Evolutionary conservation across 2,888 invertebrate genomes (phyloP), one percentile per base, ranked within the genome.

Genomic region (Allophyes oxyacanthae): DNA sequence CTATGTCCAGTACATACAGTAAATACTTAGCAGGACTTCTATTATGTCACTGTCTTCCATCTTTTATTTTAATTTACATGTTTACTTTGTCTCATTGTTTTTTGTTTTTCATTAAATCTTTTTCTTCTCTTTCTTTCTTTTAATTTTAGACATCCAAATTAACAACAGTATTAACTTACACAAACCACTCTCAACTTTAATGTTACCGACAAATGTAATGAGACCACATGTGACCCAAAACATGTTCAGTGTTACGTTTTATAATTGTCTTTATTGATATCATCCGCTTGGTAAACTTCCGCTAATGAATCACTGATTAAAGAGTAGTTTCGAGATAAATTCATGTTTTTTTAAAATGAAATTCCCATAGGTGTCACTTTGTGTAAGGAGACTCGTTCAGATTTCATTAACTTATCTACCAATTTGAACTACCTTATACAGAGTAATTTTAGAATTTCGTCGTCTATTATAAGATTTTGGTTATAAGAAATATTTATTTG

Each of bases 231-330:
- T 55, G 56, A 34, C 36, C 13, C n/a, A 26, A 53, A 56, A 69
- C 53, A 46, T 30, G 46, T 62, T 25, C 11, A 50, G 11, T 15
- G 53, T 63, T 52, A 56, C 45, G 42, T 54, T 69, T 26, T 40
- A 43, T 43, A 50, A 52, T 51, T 28, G 46, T 44, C 41, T 72
- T 68, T 72, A 64, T 67, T 63, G 38, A 72, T 52, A 50, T 50
- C 63, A 38, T 72, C 72, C 67, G 72, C 20, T 52, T 20, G 6
- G 10, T 37, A 33, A 42, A 45, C 32, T 46, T 54, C 65, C 65
- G 59, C 36, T 59, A 70, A 59, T 67, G 65, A 64, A 67, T 67
- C 46, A 54, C 11, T 64, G 59, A 70, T 64, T 48, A 15, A 49
- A 41, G 62, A 13, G n/a, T 8, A 14, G 46, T 37, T 33, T 8